phyloP scores from a whole-genome alignment of 92 coral and sea anemone genomes.

The Phenganax subtilis region DNA sequence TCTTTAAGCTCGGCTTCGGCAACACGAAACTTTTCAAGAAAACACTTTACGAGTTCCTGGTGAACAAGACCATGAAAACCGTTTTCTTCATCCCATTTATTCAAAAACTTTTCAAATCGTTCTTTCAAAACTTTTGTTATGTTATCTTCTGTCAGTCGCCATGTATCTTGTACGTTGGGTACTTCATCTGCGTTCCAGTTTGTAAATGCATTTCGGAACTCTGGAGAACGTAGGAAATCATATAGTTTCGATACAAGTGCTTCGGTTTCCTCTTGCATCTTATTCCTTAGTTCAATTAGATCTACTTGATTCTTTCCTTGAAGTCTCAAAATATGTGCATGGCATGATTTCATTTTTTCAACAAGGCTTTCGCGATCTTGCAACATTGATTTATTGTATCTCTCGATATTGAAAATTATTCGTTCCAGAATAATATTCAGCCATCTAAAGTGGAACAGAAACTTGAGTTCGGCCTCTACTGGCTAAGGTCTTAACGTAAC shows the following conservation, averaged over 20 bases:
- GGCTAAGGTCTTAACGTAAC: too few species aligned
- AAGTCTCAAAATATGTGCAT: neutral
- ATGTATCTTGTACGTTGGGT: constrained; percentile 11
- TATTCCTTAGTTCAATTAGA: constrained; percentile 5
- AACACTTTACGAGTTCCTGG: constrained; percentile 23
- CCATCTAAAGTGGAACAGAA: constrained; percentile 39
- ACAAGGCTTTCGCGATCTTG: constrained; percentile 12
- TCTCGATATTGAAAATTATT: neutral
- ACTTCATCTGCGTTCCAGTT: constrained; percentile 44
- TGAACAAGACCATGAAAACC: constrained; percentile 38
- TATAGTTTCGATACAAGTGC: neutral
- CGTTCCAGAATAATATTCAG: constrained; percentile 32
- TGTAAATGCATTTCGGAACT: constrained; percentile 14
- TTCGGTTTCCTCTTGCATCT: neutral
- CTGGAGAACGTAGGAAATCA: constrained; percentile 8
- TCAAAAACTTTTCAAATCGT: constrained; percentile 27
- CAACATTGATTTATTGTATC: constrained; percentile 1
- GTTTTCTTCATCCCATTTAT: constrained; percentile 46
- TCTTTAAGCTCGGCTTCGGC: neutral
- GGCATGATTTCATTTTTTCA: neutral
- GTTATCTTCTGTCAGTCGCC: constrained; percentile 4
- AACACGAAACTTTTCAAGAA: constrained; percentile 18
- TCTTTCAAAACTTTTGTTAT: constrained; percentile 10
- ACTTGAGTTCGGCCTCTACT: too few species aligned
- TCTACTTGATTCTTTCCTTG: constrained; percentile 7